Percentiles rank a stretch among this genome's conserved stretches.
Evolutionary conservation across 2,797 vertebrate species (phyloP).

Genomic region (Lepus oiostolus): DNA sequence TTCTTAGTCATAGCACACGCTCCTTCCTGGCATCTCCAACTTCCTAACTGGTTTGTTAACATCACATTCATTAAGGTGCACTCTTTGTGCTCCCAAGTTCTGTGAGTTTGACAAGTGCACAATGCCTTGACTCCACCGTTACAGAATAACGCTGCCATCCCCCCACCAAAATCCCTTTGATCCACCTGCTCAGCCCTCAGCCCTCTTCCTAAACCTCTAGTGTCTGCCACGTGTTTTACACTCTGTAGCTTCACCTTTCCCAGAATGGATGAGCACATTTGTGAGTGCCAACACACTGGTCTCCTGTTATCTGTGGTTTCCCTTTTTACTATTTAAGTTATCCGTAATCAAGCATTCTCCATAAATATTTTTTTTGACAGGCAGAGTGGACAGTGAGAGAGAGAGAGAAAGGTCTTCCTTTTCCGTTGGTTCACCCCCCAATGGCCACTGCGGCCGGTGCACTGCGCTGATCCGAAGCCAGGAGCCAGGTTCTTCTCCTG

Average conservation of each 20-base stretch:
- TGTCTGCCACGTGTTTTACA: background rate
- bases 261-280: background rate
- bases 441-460: no score
- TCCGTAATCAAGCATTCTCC: no score
- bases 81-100: background rate
- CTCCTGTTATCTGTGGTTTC: no score
- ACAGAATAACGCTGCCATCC: background rate
- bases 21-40: background rate
- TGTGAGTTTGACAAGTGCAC: background rate
- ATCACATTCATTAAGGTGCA: background rate
- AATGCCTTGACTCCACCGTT: background rate
- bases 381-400: no score
- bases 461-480: no score
- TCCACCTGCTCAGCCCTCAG: background rate
- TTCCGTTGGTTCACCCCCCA: no score
- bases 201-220: background rate
- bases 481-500: no score
- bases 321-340: no score
- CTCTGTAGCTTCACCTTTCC: background rate
- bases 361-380: no score
- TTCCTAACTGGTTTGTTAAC: background rate
- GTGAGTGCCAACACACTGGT: no score
- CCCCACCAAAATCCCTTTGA: no score
- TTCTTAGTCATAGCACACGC: background rate
- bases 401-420: no score